Base-by-base conservation (phyloP, 2,888 invertebrate species). In the Alcis repandata region DNA sequence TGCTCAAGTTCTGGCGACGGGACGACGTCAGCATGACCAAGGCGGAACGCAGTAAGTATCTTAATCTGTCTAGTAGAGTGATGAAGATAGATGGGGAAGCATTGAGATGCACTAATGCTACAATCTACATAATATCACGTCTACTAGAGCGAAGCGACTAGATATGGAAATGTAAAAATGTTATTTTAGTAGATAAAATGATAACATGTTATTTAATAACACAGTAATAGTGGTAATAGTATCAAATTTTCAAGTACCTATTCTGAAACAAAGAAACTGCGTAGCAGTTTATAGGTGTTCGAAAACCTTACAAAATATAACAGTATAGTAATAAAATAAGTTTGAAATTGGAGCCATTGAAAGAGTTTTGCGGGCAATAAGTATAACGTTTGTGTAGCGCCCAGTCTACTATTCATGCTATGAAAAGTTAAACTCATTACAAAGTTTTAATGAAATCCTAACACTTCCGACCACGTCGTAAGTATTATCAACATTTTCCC, bases 21-120 rank as follows among this genome's bases (percentile, higher is more conserved):
- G 95, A 95, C 73, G 95, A 96, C 72, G 95, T 95, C 86, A 96
- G 96, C 89, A 96, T 96, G 96, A 96, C 96, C 20, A 96, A 96
- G 85, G 95, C 96, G 63, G 96, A 96, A 89, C 94, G 96, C 93
- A 96, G 96, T 96, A 87, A 96, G 95, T 87, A 60, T 20, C 56
- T 15, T 32, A 13, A 10, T 13, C 22, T n/a, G n/a, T n/a, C n/a
- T n/a, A n/a, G n/a, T n/a, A n/a, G n/a, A n/a, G n/a, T n/a, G n/a
- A n/a, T n/a, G n/a, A n/a, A n/a, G n/a, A n/a, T n/a, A n/a, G n/a
- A n/a, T n/a, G n/a, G n/a, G n/a, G n/a, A n/a, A n/a, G n/a, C n/a
- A n/a, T n/a, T n/a, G n/a, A n/a, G n/a, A n/a, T n/a, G n/a, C n/a
- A n/a, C n/a, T n/a, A n/a, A n/a, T n/a, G n/a, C n/a, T n/a, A n/a